A percentile compares a stretch with the other conserved stretches of the same genome.
phyloP scores from a whole-genome alignment of 2,797 vertebrate genomes.

The Spinibarbus caldwelli region DNA sequence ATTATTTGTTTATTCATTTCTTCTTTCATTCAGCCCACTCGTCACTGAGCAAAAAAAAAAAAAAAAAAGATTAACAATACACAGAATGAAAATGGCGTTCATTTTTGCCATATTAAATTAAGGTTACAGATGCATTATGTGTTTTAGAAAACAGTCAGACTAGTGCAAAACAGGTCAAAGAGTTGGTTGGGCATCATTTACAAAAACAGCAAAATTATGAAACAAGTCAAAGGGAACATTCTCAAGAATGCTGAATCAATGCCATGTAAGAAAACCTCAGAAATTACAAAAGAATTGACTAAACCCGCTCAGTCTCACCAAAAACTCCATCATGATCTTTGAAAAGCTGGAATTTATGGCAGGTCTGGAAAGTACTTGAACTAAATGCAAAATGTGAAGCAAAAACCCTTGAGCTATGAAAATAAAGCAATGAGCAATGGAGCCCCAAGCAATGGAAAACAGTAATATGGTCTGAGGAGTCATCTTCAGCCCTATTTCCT shows the following conservation, averaged over 20 bases:
- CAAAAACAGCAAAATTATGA: neutral
- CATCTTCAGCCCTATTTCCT: conserved; percentile 3
- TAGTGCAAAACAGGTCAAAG: neutral
- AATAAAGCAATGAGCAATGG: conserved; percentile 17
- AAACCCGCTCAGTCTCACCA: neutral
- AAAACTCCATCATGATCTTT: neutral
- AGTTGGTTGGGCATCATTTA: neutral
- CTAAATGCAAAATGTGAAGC: conserved; percentile 11
- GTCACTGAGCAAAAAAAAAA: conserved; percentile 3
- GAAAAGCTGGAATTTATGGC: conserved; percentile 26
- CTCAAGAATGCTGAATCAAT: conserved; percentile 8
- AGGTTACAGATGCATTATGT: neutral
- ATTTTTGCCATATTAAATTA: neutral
- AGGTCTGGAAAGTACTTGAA: conserved; percentile 28
- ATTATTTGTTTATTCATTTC: conserved; percentile 29
- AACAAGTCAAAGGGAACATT: neutral
- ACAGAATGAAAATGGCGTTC: neutral
- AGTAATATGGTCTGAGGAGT: neutral
- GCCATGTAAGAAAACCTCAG: neutral
- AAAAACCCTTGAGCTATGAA: conserved; percentile 27
- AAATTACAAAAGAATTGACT: neutral
- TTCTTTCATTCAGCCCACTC: conserved; percentile 32
- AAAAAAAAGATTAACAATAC: conserved; percentile 21
- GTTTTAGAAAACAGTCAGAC: neutral
- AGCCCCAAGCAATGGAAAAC: conserved; percentile 9